phyloP scores from a whole-genome alignment of 23 tunicate species.

The Pegea sp. region DNA sequence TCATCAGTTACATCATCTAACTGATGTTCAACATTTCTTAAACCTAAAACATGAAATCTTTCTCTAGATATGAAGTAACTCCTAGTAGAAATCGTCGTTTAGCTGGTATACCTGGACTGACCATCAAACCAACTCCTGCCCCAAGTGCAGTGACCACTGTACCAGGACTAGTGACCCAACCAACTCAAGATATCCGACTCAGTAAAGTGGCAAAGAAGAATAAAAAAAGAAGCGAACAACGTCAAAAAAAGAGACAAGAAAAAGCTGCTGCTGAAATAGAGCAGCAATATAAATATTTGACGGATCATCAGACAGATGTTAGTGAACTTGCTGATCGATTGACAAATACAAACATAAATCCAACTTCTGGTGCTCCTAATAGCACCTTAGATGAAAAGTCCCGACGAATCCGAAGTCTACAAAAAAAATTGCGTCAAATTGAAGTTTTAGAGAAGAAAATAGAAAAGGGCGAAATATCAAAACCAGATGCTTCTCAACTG shows the following conservation, averaged over 20 bases:
- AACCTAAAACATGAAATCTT: too few relatives aligned
- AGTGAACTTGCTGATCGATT: too few relatives aligned
- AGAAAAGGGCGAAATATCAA: constrained; percentile 23
- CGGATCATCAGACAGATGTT: too few relatives aligned
- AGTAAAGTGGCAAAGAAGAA: constrained; percentile 47
- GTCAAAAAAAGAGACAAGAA: constrained; percentile 34
- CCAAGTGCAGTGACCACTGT: not conserved
- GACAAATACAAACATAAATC: too few relatives aligned
- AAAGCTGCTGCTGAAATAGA: constrained; percentile 6
- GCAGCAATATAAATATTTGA: constrained; percentile 21
- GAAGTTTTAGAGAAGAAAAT: constrained; percentile 47
- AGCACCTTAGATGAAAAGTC: too few relatives aligned
- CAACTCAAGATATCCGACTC: constrained; percentile 2
- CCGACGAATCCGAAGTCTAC: constrained; percentile 29
- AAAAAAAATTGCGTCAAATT: constrained; percentile 51
- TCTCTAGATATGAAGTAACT: not conserved
- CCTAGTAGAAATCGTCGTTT: constrained; percentile 12
- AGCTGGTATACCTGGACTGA: constrained; percentile 7
- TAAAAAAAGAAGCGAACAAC: constrained; percentile 27
- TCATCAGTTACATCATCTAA: not conserved
- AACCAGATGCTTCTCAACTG: constrained; percentile 20
- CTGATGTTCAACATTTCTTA: too few relatives aligned
- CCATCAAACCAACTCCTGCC: not conserved
- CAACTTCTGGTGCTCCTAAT: too few relatives aligned
- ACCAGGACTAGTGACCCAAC: too few relatives aligned